phyloP scores from a whole-genome alignment of 1,140 invertebrate species.

The Aphis gossypii region DNA sequence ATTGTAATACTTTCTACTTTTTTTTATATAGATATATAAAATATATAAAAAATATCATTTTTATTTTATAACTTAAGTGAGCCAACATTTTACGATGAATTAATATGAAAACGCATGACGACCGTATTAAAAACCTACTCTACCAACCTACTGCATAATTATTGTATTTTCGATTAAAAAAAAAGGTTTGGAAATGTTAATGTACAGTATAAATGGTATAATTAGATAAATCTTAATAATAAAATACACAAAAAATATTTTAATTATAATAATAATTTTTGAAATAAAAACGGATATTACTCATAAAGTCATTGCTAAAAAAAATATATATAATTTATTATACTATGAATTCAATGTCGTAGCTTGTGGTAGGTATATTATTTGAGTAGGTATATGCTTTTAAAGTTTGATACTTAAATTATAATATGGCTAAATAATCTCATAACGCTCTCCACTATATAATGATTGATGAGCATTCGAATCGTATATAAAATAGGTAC shows the following conservation, averaged over 20 bases:
- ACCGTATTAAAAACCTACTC: neutral
- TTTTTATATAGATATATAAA: neutral
- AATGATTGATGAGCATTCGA: neutral
- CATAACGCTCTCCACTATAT: neutral
- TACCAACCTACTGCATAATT: neutral
- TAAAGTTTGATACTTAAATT: neutral
- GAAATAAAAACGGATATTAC: neutral
- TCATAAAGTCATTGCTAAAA: neutral
- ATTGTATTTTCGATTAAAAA: neutral
- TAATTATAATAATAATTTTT: neutral
- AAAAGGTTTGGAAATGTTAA: neutral
- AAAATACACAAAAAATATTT: neutral
- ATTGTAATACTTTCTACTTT: constrained; percentile 48
- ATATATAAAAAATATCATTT: constrained; percentile 17
- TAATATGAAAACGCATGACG: constrained; percentile 31
- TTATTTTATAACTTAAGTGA: constrained; percentile 21
- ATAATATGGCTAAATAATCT: neutral
- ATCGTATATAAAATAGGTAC: neutral
- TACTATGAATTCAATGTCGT: neutral
- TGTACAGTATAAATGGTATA: neutral
- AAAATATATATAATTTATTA: neutral
- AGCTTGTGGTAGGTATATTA: neutral
- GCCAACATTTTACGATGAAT: neutral
- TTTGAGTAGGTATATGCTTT: neutral
- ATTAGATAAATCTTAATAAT: neutral